Base-by-base conservation (phyloP, 2,888 invertebrate genomes). In the Patella pellucida region DNA sequence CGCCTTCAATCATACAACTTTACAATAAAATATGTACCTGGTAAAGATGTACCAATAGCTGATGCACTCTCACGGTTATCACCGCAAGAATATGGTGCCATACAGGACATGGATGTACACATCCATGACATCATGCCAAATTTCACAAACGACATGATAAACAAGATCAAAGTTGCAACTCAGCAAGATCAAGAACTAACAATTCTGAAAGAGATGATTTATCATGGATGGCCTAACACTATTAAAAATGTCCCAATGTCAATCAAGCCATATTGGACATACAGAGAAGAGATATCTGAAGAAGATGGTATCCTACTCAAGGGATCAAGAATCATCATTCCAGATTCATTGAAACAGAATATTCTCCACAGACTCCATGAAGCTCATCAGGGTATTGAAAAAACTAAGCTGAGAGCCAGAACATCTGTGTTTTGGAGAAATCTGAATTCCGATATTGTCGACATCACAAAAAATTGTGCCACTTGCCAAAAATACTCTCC, bases 1-100 rank as follows among this genome's bases (percentile, higher is more conserved):
- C 62, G 74, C 52, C 56, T 81, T 5, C 81, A 83, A 62, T 41
- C 75, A 5, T 83, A 80, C 72, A 72, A 80, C 27, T 69, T 76
- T 23, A 50, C 41, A 12, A 67, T 80, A 14, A 52, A 72, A n/a
- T 77, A 81, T 67, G 71, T 52, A 31, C 77, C 76, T 67, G 82
- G 80, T 1, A 77, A 72, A n/a, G 75, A 78, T 19, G 77, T 83
- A 75, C 19, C 69, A 27, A 19, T 82, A 9, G 75, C 81, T 23
- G 81, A 81, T 67, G 72, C 76, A 3, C 72, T 83, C 2, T 78
- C 77, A 19, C 31, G n/a, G 14, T 15, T 54, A 23, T 51, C 52
- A 71, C 23, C 62, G 3, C 19, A 19, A 19, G 62, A 62, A 19
- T 12, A 5, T 11, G 23, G 14, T 11, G 19, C 62, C 12, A 62